Evolutionary conservation across 2,797 vertebrate genomes (phyloP), one percentile per base, ranked within the genome.

Genomic region (Rhinatrema bivittatum): DNA sequence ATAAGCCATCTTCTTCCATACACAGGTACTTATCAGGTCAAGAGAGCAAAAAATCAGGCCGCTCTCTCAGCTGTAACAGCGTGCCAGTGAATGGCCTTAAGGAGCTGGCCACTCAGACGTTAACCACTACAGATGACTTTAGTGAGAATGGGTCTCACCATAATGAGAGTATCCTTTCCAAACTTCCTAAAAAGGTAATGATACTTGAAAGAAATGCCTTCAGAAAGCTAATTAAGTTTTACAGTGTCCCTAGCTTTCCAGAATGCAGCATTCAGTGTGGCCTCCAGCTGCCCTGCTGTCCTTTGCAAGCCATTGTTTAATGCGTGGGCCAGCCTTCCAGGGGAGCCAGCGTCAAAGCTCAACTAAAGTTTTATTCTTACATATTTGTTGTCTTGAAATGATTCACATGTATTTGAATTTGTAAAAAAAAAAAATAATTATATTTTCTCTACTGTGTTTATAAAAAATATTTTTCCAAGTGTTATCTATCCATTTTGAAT

Each of bases 191-290:
- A 51, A 76, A 79, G 48, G 72, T 87, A 20, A 69, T 81, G 63
- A 45, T 79, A 37, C 61, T 83, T 47, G 87, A 81, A 41, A 91
- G 85, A 62, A 79, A 82, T 42, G 76, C 79, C 42, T 74, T 87
- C 39, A 95, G 87, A 56, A 93, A 89, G 48, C 78, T 91, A 9
- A 90, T 91, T 39, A 97, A 96, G 69, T 91, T 93, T 60, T 85
- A 93, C 70, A 94, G 91, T 0, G 82, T 95, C n/a, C 93, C 91
- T 16, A 92, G 81, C 62, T 93, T 97, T 55, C 84, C 88, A 0
- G 89, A 93, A 31, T 86, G 82, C 41, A 84, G 74, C 68, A 69
- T 85, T 24, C 90, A 87, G 36, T 91, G 90, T 25, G 79, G 87
- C 16, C 76, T 87, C 19, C 86, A 89, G 58, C 76, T 89, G 56